These are phyloP conservation scores for Pantherophis guttatus DNA, from an alignment of 2,113 vertebrate species.

Conservation along the genomic window DNA sequence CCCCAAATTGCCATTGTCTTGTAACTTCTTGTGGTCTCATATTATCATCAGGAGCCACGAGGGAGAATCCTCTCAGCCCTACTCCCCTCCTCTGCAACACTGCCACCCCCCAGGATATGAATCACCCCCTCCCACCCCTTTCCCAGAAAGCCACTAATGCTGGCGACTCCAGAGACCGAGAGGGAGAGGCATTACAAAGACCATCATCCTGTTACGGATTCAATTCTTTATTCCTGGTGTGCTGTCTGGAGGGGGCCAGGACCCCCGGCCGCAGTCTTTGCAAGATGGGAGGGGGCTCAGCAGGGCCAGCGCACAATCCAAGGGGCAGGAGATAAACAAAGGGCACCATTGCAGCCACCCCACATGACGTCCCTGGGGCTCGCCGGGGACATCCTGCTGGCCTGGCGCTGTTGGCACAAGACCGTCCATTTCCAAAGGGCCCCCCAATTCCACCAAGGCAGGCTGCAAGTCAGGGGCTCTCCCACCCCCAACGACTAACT, in stretches of 20 bases:
- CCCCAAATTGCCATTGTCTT: background rate
- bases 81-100: background rate
- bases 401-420: background rate
- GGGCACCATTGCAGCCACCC: background rate
- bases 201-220: background rate
- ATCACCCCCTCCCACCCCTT: background rate
- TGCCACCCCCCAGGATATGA: background rate
- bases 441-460: background rate
- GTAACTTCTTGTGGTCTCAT: background rate
- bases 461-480: background rate
- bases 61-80: background rate
- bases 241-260: background rate
- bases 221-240: too few species aligned
- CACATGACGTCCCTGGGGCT: background rate
- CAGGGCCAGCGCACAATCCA: background rate
- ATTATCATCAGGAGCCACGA: background rate
- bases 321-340: background rate
- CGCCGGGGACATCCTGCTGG: background rate
- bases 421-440: background rate
- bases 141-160: background rate
- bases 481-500: background rate
- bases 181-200: background rate
- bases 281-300: background rate
- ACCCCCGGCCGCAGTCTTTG: fast-evolving
- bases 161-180: background rate